Conservation (phyloP, 2,797 vertebrate species). For the Eurystomus glaucurus region DNA sequence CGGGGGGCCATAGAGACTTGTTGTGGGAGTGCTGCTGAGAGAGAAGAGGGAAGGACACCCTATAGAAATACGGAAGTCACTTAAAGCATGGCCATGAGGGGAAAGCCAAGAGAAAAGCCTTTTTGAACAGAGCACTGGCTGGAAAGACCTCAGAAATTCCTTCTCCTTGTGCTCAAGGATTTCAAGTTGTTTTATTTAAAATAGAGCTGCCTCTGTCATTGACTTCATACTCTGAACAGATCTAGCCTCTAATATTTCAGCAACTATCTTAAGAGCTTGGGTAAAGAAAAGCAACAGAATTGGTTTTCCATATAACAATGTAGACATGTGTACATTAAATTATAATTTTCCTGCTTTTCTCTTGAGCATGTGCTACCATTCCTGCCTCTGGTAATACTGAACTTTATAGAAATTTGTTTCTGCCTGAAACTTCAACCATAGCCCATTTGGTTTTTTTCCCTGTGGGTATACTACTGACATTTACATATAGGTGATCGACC, state of each 20-base stretch:
- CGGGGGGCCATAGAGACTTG: accelerated
- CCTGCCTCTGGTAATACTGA: background rate
- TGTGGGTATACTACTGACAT: background rate
- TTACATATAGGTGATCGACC: background rate
- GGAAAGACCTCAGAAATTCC: background rate
- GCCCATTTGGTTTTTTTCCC: background rate
- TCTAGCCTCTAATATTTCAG: background rate
- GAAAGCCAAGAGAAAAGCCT: background rate
- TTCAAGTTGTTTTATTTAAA: background rate
- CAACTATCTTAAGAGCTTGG: background rate
- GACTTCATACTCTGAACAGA: background rate
- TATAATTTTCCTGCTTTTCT: background rate
- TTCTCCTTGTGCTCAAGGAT: background rate
- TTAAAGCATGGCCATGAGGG: background rate
- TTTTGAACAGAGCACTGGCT: background rate
- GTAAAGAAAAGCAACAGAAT: background rate
- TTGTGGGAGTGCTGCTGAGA: background rate
- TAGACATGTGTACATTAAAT: background rate
- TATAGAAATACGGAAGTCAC: accelerated
- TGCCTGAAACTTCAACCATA: background rate
- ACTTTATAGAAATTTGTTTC: background rate
- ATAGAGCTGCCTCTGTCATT: background rate
- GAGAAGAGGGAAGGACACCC: background rate
- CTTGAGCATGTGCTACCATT: background rate
- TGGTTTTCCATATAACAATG: background rate